These are phyloP conservation scores for Gulo gulo DNA, from an alignment of 2,113 vertebrate genomes.

Conservation along the genomic window DNA sequence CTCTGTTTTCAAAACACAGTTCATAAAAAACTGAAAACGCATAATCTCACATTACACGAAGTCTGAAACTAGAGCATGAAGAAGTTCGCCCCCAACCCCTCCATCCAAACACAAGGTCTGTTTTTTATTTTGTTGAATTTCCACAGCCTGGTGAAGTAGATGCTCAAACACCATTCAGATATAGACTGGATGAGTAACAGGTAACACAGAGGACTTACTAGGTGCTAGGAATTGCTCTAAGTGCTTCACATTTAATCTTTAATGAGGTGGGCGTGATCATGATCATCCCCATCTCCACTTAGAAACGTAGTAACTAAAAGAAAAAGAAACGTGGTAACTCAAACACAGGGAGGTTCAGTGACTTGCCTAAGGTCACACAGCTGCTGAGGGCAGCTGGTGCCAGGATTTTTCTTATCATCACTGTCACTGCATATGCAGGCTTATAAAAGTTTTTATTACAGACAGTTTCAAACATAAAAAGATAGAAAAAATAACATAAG, in stretches of 20 bases:
- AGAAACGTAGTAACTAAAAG: background rate
- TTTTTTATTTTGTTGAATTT: slow-evolving; percentile 4
- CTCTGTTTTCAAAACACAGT: slow-evolving; percentile 39
- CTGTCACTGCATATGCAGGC: background rate
- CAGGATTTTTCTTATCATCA: background rate
- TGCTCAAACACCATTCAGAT: background rate
- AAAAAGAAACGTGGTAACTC: background rate
- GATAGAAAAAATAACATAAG: background rate
- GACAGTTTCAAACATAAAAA: background rate
- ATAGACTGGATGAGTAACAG: background rate
- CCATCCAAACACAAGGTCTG: background rate
- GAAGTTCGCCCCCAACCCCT: background rate
- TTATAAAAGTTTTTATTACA: background rate
- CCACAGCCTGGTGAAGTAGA: background rate
- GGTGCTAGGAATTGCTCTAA: background rate
- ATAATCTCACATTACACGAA: background rate
- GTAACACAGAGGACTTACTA: background rate
- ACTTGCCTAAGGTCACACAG: slow-evolving; percentile 4
- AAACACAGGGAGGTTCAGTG: slow-evolving; percentile 8
- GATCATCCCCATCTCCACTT: background rate
- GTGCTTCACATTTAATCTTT: background rate
- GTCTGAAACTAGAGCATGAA: slow-evolving; percentile 55
- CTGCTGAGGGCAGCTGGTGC: background rate
- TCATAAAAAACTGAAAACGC: slow-evolving; percentile 8
- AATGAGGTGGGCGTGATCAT: background rate